Evolutionary conservation across 2,888 invertebrate genomes (phyloP).

Genomic region (Chrysodeixis includens): DNA sequence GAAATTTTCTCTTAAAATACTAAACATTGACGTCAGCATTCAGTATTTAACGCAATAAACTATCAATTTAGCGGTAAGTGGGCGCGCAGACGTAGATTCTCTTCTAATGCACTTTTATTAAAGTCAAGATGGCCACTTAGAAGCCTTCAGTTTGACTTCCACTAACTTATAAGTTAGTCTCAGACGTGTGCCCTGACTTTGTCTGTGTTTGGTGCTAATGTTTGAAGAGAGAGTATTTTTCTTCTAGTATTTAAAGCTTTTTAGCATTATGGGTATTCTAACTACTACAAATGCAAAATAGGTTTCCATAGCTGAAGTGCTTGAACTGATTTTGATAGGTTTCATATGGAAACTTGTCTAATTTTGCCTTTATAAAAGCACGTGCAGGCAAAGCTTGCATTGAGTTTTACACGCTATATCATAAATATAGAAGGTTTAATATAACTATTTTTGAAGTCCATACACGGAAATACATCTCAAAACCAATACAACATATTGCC

Average conservation of each 20-base stretch:
- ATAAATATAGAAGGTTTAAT: too few relatives aligned
- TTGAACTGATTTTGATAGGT: too few relatives aligned
- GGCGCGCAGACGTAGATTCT: slow-evolving; percentile 26
- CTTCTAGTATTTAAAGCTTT: background rate
- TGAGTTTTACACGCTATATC: too few relatives aligned
- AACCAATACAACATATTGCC: too few relatives aligned
- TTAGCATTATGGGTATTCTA: too few relatives aligned
- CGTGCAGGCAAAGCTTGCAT: too few relatives aligned
- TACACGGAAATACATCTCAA: too few relatives aligned
- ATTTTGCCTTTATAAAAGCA: too few relatives aligned
- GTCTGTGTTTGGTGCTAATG: background rate
- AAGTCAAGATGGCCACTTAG: slow-evolving; percentile 45
- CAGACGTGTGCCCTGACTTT: slow-evolving; percentile 20
- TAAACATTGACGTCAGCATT: background rate
- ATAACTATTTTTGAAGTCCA: too few relatives aligned
- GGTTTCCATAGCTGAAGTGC: too few relatives aligned
- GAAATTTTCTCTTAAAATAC: background rate
- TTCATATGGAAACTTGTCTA: too few relatives aligned
- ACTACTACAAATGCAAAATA: too few relatives aligned
- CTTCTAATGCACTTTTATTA: slow-evolving; percentile 49
- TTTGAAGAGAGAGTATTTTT: background rate
- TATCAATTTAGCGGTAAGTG: slow-evolving; percentile 26
- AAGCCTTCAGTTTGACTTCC: slow-evolving; percentile 22
- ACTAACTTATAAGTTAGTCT: slow-evolving; percentile 32
- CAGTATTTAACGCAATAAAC: slow-evolving; percentile 37